phyloP scores from a whole-genome alignment of 2,888 invertebrate species.

The Reticulitermes lucifugus region DNA sequence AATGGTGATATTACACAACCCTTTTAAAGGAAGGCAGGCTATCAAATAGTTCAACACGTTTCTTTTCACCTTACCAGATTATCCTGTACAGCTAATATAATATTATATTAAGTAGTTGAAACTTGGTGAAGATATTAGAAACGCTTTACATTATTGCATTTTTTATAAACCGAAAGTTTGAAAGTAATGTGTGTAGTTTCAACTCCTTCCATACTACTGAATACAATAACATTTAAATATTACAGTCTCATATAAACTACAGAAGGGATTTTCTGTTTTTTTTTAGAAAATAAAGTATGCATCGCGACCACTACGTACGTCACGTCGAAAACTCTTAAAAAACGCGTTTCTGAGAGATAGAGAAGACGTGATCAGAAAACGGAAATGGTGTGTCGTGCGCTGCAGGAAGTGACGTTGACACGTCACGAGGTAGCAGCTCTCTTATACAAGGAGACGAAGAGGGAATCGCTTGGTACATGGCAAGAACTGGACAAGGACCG shows the following conservation, averaged over 20 bases:
- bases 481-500: too few species aligned
- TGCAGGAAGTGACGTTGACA: neutral
- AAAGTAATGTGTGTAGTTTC: too few species aligned
- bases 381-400: neutral
- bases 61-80: too few species aligned
- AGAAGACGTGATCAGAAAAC: neutral
- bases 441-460: neutral
- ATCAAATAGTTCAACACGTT: too few species aligned
- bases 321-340: neutral
- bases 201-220: too few species aligned
- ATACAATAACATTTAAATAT: neutral
- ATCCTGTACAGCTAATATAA: too few species aligned
- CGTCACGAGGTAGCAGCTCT: neutral
- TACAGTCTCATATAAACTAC: neutral
- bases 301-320: neutral
- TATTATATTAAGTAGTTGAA: too few species aligned
- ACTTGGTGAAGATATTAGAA: too few species aligned
- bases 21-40: too few species aligned
- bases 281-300: neutral
- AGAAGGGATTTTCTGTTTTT: neutral
- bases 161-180: too few species aligned
- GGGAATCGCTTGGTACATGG: neutral
- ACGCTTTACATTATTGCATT: too few species aligned
- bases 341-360: neutral
- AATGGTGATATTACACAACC: too few species aligned